A percentile compares a stretch with the other conserved stretches of the same genome.
Conservation (phyloP, 2,888 invertebrate species). For the Netelia melanura region DNA sequence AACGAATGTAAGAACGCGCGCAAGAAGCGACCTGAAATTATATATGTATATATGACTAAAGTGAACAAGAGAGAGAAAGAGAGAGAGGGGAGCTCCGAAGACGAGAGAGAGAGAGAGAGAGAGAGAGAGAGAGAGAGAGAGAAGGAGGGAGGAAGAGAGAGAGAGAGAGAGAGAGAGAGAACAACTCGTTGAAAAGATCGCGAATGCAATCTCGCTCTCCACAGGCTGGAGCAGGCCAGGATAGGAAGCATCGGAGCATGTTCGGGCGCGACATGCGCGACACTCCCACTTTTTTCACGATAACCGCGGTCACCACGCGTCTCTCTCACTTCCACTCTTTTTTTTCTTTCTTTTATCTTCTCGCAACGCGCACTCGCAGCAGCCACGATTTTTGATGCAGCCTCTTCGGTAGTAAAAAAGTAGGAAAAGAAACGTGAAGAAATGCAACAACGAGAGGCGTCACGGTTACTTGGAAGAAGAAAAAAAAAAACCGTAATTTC, state of each 20-base stretch:
- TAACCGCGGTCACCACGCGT: slow-evolving; percentile 51
- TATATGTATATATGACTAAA: neutral
- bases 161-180: slow-evolving; percentile 27
- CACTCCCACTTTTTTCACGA: slow-evolving; percentile 75
- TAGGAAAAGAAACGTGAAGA: neutral
- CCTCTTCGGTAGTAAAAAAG: neutral
- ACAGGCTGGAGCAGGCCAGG: slow-evolving; percentile 19
- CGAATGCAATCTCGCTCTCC: slow-evolving; percentile 18
- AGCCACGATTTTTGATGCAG: neutral
- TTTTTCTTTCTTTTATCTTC: slow-evolving; percentile 55
- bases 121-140: too few relatives aligned
- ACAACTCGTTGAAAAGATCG: slow-evolving; percentile 10
- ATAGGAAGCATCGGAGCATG: slow-evolving; percentile 63
- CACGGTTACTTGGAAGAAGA: neutral
- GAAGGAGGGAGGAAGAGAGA: slow-evolving; percentile 6
- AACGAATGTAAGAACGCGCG: slow-evolving; percentile 39
- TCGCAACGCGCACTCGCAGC: slow-evolving; percentile 67
- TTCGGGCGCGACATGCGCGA: slow-evolving; percentile 72
- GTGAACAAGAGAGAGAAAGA: slow-evolving; percentile 22
- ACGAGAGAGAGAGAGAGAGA: neutral
- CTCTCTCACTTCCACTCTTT: slow-evolving; percentile 47
- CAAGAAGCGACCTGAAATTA: slow-evolving; percentile 40
- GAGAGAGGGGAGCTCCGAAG: slow-evolving; percentile 5
- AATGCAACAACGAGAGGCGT: neutral
- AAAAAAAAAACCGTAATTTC: neutral